Percentiles rank a stretch among this genome's conserved stretches.
Conservation (phyloP, 2,888 invertebrate species). For the Trisateles emortualis region DNA sequence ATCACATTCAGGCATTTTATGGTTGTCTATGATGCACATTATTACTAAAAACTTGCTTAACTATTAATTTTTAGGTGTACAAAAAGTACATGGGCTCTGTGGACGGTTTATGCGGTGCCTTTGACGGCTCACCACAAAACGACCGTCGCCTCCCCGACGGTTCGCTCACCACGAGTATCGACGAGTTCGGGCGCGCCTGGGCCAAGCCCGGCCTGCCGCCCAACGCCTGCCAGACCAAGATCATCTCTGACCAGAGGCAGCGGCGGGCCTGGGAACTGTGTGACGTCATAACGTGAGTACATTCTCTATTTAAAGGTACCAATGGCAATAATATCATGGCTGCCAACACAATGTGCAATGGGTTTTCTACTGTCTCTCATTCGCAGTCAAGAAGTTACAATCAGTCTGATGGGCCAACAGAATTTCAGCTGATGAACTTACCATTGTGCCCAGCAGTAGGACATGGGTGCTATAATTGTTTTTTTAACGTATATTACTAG, state of each 20-base stretch:
- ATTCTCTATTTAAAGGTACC: not conserved
- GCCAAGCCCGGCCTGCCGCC: slow-evolving; percentile 82
- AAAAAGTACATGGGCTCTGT: slow-evolving; percentile 88
- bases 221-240: slow-evolving; percentile 86
- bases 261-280: slow-evolving; percentile 90
- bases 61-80: slow-evolving; percentile 70
- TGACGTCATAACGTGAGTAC: slow-evolving; percentile 88
- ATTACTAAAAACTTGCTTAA: too few species aligned
- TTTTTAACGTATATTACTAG: too few species aligned
- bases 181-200: slow-evolving; percentile 93
- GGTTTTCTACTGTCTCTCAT: too few species aligned
- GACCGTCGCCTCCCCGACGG: slow-evolving; percentile 92
- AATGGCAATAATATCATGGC: too few species aligned
- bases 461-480: too few species aligned
- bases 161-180: slow-evolving; percentile 85
- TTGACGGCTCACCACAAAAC: slow-evolving; percentile 88
- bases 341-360: too few species aligned
- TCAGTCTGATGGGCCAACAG: too few species aligned
- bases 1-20: too few species aligned
- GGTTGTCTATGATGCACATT: too few species aligned
- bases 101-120: slow-evolving; percentile 93
- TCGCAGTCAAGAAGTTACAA: too few species aligned
- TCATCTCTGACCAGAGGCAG: slow-evolving; percentile 88
- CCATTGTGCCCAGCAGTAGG: too few species aligned
- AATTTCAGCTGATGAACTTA: too few species aligned